Evolutionary conservation across 2,888 invertebrate genomes (phyloP).

Genomic region (Sepioteuthis lessoniana): DNA sequence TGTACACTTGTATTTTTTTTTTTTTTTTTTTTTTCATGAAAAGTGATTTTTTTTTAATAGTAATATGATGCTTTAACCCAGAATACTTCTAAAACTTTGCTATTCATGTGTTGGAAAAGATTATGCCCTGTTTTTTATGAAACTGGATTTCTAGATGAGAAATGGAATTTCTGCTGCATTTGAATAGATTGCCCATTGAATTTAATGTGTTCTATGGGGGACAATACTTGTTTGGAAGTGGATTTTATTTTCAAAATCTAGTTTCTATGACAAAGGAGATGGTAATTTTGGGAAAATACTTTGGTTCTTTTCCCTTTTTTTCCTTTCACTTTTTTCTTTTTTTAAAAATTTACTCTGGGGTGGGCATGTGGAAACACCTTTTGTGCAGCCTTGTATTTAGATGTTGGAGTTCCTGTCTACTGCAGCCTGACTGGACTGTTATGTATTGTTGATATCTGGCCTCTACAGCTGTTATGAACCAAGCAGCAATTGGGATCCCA

Average conservation of each 20-base stretch:
- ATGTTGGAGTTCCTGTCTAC: slow-evolving; percentile 37
- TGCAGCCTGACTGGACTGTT: slow-evolving; percentile 23
- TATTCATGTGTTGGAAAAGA: too few species aligned
- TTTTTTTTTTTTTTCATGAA: too few species aligned
- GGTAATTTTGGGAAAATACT: not conserved
- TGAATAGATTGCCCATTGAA: too few species aligned
- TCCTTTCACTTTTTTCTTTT: not conserved
- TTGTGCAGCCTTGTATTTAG: slow-evolving; percentile 24
- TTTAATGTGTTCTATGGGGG: too few species aligned
- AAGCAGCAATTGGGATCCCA: slow-evolving; percentile 44
- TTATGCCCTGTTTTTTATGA: too few species aligned
- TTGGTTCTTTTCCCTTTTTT: not conserved
- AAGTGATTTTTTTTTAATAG: too few species aligned
- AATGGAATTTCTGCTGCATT: too few species aligned
- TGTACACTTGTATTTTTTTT: too few species aligned
- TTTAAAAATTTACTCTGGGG: not conserved
- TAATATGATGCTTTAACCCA: too few species aligned
- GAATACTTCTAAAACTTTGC: too few species aligned
- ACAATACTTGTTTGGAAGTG: not conserved
- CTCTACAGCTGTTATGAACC: slow-evolving; percentile 44
- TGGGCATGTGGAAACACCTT: not conserved
- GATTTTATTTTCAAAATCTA: not conserved
- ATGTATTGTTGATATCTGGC: not conserved
- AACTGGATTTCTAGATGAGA: too few species aligned
- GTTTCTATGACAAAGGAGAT: not conserved